Evolutionary conservation across 2,113 vertebrate genomes (phyloP), one percentile per base, ranked within the genome.

Genomic region (Turnix velox): DNA sequence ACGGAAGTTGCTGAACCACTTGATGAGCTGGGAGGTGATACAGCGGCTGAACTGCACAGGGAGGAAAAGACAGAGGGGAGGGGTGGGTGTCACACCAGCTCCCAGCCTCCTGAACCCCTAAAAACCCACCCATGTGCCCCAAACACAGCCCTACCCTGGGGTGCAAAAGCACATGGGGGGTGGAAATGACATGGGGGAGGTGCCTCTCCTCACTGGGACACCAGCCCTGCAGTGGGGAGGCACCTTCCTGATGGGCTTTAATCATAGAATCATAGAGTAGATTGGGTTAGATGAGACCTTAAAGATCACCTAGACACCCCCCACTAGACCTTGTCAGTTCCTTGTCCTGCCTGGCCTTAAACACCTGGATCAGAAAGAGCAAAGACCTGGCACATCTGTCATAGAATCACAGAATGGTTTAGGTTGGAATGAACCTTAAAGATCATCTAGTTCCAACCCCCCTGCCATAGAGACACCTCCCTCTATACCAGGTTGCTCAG

Each of bases 1-100:
- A 13, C 99, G 97, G 94, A 99, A 99, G 97, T 99, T 99, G 95
- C 99, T 99, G 98, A 99, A 99, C 99, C 99, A 99, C 95, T 99
- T 99, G 97, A 99, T 99, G 90, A 99, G 98, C 98, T 99, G 99
- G 43, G 99, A 99, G 59, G 98, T 99, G 96, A 99, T 98, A 97
- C 99, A 99, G 95, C 99, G 99, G 90, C 98, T 99, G 96, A 99
- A 99, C 99, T 99, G 95, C 59, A n/a, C 3, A 8, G 0, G 12
- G 68, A 31, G 10, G 22, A 8, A 69, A 59, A 68, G n/a, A 15
- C 33, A 3, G 43, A 40, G 51, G n/a, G 81, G 42, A 58, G 46
- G 51, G n/a, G 81, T 42, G 55, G 46, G 58, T 0, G 1, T 92
- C 63, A 77, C 1, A 7, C 30, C 63, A 69, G 37, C 31, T 33